Conservation (phyloP, 2,113 vertebrate species). For the Todiramphus saurophagus region DNA sequence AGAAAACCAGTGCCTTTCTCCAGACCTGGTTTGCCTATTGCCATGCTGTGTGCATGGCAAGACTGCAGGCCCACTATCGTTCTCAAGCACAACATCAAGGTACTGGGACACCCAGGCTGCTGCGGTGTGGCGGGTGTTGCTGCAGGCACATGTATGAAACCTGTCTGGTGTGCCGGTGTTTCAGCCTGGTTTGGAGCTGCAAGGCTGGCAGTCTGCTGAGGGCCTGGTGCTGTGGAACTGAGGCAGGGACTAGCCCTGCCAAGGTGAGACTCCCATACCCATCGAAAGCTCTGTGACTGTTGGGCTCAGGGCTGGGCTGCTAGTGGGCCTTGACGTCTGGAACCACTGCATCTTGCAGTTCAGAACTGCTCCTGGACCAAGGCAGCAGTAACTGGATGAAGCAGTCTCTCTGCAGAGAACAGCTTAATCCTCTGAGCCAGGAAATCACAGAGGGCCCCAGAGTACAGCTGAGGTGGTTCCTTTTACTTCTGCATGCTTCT, state of each 20-base stretch:
- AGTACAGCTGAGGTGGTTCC: background rate
- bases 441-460: background rate
- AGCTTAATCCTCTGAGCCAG: background rate
- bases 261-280: accelerated
- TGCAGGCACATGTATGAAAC: background rate
- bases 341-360: accelerated
- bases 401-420: background rate
- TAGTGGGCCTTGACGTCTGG: accelerated
- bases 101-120: background rate
- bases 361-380: background rate
- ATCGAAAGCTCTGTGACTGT: accelerated
- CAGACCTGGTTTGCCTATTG: background rate
- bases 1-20: background rate
- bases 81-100: too few species aligned
- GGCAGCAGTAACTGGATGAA: background rate
- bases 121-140: accelerated
- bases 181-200: accelerated
- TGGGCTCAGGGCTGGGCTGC: accelerated
- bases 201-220: accelerated
- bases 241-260: background rate
- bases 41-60: accelerated
- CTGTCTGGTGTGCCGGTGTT: accelerated
- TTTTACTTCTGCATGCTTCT: background rate
- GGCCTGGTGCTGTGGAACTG: accelerated
- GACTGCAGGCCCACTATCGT: accelerated